Evolutionary conservation across 2,888 invertebrate genomes (phyloP).

Genomic region (Amphipoea lucens): DNA sequence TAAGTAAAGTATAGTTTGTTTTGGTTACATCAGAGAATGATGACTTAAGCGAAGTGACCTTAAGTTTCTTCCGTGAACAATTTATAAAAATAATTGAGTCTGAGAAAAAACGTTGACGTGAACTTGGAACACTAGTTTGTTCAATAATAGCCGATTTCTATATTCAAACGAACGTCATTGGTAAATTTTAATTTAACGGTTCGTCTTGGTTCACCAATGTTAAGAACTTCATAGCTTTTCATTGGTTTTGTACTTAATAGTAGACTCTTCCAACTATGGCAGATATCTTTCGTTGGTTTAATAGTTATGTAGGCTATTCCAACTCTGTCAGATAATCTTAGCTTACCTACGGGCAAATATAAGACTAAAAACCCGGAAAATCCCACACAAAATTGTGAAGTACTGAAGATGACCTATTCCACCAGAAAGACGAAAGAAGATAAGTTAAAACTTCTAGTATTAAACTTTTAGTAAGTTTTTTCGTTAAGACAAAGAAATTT

Average conservation of each 20-base stretch:
- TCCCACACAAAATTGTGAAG: conserved; percentile 14
- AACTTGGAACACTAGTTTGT: conserved; percentile 48
- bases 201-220: not conserved
- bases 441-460: conserved; percentile 15
- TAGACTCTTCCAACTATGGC: not conserved
- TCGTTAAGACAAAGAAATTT: conserved; percentile 19
- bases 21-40: conserved; percentile 54
- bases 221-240: not conserved
- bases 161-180: not conserved
- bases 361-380: conserved; percentile 2
- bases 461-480: not conserved
- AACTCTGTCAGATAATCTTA: conserved; percentile 1
- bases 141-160: conserved; percentile 15
- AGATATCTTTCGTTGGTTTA: not conserved
- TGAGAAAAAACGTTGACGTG: conserved; percentile 41
- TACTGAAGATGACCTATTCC: conserved; percentile 29
- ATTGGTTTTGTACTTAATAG: not conserved
- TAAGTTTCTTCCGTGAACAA: conserved; percentile 59
- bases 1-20: conserved; percentile 45
- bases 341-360: not conserved
- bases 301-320: not conserved
- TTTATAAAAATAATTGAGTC: conserved; percentile 48
- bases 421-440: conserved; percentile 7
- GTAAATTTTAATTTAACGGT: not conserved
- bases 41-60: conserved; percentile 61